Evolutionary conservation across 2,888 invertebrate genomes (phyloP).

Genomic region (Temnothorax rugatulus): DNA sequence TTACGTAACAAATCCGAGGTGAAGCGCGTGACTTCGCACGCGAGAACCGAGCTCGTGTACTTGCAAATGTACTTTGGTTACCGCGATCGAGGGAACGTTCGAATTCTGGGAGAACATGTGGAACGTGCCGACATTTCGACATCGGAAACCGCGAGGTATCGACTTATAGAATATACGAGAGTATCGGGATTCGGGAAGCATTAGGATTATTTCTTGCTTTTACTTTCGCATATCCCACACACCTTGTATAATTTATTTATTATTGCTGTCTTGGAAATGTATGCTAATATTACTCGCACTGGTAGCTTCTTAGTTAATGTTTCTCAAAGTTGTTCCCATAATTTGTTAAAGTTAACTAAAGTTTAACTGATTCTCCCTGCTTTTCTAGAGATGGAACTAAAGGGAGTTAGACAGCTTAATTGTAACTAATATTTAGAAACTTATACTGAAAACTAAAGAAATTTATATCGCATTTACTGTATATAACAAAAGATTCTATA

Average conservation of each 20-base stretch:
- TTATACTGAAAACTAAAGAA: neutral
- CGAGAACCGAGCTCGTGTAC: conserved; percentile 1
- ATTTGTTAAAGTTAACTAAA: neutral
- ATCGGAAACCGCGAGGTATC: conserved; percentile 11
- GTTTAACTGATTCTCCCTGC: neutral
- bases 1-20: conserved; percentile 20
- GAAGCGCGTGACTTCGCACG: conserved; percentile 34
- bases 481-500: no score
- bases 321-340: neutral
- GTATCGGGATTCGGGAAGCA: neutral
- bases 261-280: neutral
- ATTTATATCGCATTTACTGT: neutral
- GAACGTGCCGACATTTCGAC: neutral
- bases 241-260: neutral
- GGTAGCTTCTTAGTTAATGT: neutral
- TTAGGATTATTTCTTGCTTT: neutral
- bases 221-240: neutral
- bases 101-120: conserved; percentile 7
- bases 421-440: neutral
- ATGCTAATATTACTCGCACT: neutral
- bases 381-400: neutral
- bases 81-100: neutral
- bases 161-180: conserved; percentile 11
- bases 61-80: conserved; percentile 25
- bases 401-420: neutral